Base-by-base conservation (phyloP, 2,797 vertebrate genomes). In the Coilia nasus region DNA sequence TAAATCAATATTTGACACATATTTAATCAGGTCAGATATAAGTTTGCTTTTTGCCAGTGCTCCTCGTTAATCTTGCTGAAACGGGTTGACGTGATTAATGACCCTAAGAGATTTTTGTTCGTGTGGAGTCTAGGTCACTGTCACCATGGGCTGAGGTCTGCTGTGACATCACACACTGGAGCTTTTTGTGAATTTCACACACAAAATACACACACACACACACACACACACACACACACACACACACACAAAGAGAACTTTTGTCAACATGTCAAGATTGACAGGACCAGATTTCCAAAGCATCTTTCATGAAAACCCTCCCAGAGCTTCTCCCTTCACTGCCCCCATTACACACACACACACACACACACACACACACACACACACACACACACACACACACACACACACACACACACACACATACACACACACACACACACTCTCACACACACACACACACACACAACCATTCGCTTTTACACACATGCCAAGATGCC, bases 1-100 rank as follows among this genome's bases (percentile, higher is more conserved):
- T 78, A 78, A 78, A 78, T 78, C 71, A 78, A 78, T 78, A 78
- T 78, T 78, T 78, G 71, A 78, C 71, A 78, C 71, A 78, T 78
- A 78, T 78, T 78, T 78, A 78, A 78, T 78, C 71, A 78, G 71
- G 71, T 78, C 71, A 78, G 71, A 78, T 78, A 78, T 78, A 78
- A 78, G 71, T 78, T 78, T 78, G 71, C 71, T 78, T 78, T 78
- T 78, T 35, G 35, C 15, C 35, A 10, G 31, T 31, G 31, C 71
- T 6, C 35, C 71, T 78, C 71, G 71, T 78, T 78, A 78, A 78
- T 78, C 71, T 78, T 78, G 71, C 31, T 19, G 35, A 21, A 78
- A 78, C 5, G 6, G 35, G 17, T 19, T 78, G 71, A 41, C 71
- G 35, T 78, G 71, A 78, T 78, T 78, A 78, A 78, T 44, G 71